Percentiles rank a stretch among this genome's conserved stretches.
Conservation (phyloP, 2,797 vertebrate genomes). For the Hylomyscus alleni region DNA sequence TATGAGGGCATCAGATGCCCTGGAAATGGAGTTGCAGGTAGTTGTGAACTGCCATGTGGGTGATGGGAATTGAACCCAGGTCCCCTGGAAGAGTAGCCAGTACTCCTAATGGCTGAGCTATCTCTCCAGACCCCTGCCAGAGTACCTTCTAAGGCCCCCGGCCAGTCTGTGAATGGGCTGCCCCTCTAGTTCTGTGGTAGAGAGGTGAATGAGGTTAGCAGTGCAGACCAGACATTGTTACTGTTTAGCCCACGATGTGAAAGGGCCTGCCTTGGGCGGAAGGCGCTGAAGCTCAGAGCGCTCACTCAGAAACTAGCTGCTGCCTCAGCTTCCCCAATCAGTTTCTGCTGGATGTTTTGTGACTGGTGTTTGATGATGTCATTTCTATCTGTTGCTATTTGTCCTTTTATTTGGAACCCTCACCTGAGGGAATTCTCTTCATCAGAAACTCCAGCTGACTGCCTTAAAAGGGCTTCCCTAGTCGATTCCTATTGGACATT, state of each 20-base stretch:
- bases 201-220: not conserved
- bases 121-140: not conserved
- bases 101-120: not conserved
- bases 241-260: not conserved
- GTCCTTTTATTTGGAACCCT: not conserved
- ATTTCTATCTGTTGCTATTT: not conserved
- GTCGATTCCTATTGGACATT: not conserved
- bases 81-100: not conserved
- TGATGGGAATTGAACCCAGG: not conserved
- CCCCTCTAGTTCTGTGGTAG: not conserved
- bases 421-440: not conserved
- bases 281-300: not conserved
- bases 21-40: not conserved
- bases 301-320: not conserved
- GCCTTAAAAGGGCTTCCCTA: not conserved
- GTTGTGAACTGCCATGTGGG: not conserved
- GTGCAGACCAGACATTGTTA: not conserved
- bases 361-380: not conserved
- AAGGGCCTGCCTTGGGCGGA: rapidly evolving
- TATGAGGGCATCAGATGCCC: not conserved
- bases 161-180: not conserved
- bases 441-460: not conserved
- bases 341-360: not conserved
- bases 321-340: not conserved
- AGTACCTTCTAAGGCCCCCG: not conserved